Base-by-base conservation (phyloP, 2,888 invertebrate species). In the Hypselothyrea guttata region DNA sequence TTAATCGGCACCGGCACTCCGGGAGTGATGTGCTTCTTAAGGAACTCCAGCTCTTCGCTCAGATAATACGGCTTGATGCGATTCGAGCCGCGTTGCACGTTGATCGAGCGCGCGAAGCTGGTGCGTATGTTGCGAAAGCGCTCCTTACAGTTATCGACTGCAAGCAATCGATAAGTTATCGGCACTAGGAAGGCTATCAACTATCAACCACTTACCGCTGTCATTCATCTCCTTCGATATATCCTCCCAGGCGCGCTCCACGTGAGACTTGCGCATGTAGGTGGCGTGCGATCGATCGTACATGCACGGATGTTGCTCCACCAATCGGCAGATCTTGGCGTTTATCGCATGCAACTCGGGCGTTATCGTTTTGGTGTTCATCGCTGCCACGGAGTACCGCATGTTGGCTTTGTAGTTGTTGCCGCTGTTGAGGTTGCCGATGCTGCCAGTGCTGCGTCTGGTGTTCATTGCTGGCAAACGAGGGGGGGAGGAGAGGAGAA, bases 71-170 rank as follows among this genome's bases (percentile, higher is more conserved):
- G 87, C 28, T 87, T 87, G 9, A 86, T 70, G 18, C 87, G 83
- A 63, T 87, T 87, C 5, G 86, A 79, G 9, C 65, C 82, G 12
- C 86, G 84, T 58, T 88, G 87, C 5, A 88, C 78, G 38, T 87
- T 89, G 2, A 89, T 86, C 7, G 89, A 89, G 13, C 89, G 83
- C 0, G 88, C 88, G 45, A 86, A 89, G 4, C 88, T 88, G 2
- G 86, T 87, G 35, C 88, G 89, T 35, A 89, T 89, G 45, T 89
- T 89, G 13, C 88, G 82, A 76, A 89, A 89, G 22, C 89, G 89
- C 46, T 89, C 87, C 45, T 88, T 88, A 51, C 88, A 89, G 0
- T 71, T 85, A 0, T 77, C 72, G 33, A 88, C 88, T 89, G 49
- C 8, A 7, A 18, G 12, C 7, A 22, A n/a, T 3, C 4, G n/a